Evolutionary conservation across 2,113 vertebrate genomes (phyloP), one percentile per base, ranked within the genome.

Genomic region (Hypomesus transpacificus): DNA sequence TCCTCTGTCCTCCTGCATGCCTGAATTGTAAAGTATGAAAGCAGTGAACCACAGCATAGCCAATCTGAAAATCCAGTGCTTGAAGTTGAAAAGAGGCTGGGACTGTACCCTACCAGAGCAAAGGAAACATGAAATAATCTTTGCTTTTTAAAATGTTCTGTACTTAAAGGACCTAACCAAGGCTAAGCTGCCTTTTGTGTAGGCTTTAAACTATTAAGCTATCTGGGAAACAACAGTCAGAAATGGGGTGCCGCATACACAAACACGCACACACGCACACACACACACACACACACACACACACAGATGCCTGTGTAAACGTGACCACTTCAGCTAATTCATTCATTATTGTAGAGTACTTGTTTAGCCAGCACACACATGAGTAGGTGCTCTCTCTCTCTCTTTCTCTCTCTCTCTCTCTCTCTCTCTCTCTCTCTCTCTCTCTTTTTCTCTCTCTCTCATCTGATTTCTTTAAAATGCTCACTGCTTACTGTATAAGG

Each of bases 111-210:
- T 20, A 50, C 61, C 67, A 75, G 78, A 70, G 72, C 14, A 50
- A 78, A 61, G 67, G 60, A 76, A 85, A 82, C 3, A 21, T 39
- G 62, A 73, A 76, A 80, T 80, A 79, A 83, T 69, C 81, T 57
- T 50, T 46, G 66, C 57, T 75, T 73, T 16, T 24, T 68, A 73
- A 73, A 80, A 77, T 76, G 74, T 76, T 78, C 74, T 81, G 78
- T 75, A 65, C 78, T 80, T 78, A 81, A 76, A 52, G 54, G 51
- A 46, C 54, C 79, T 72, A 77, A 72, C 85, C 26, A n/a, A 68
- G 68, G 75, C 74, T 75, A 77, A 86, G 63, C 76, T 52, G 76
- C 73, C 70, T 75, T 75, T 76, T 78, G 73, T 83, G 72, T 70
- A n/a, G 3, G 76, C 70, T 67, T 52, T 62, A 69, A 21, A 66